Base-by-base conservation (phyloP, 2,797 vertebrate genomes). In the Diglossa cyanea region DNA sequence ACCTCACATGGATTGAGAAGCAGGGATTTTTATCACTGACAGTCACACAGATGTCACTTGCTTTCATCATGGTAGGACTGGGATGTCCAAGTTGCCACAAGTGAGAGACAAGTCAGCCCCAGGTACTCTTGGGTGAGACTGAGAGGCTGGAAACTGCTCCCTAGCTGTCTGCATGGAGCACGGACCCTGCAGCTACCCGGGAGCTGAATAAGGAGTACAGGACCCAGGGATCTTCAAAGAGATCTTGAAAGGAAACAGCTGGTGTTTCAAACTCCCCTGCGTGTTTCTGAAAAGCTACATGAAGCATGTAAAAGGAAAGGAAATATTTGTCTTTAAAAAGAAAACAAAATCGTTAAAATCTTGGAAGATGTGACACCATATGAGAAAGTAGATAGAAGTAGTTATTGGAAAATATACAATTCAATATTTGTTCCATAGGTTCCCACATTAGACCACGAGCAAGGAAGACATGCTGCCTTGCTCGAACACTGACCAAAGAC, bases 231-330 rank as follows among this genome's bases (percentile, higher is more conserved):
- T 72, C 53, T 92, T 95, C 87, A 88, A 94, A 94, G 83, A 88
- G 37, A 82, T 76, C 73, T 60, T 60, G 91, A 96, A 92, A 92
- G 75, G 89, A 92, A 96, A 79, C 87, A 94, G 93, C 89, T 96
- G 94, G 71, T 85, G 78, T 61, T 87, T 86, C 78, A 45, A 83
- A 86, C 35, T 92, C 85, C 65, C 48, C 67, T 92, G 75, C 0
- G 11, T 74, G 81, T 67, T 76, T 79, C 89, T 80, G 75, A 79
- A 89, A 91, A 83, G 81, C 85, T 65, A 53, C 44, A 63, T 16
- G 53, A 82, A 89, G 48, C 72, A 63, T 77, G 78, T 71, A 83
- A 96, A 71, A 80, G 75, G 91, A 96, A 95, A 89, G 39, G 75
- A 94, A 94, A 76, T 82, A 89, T 91, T 92, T 94, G 93, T 92